Conservation (phyloP, 2,888 invertebrate genomes). For the Phyto melanocephala region DNA sequence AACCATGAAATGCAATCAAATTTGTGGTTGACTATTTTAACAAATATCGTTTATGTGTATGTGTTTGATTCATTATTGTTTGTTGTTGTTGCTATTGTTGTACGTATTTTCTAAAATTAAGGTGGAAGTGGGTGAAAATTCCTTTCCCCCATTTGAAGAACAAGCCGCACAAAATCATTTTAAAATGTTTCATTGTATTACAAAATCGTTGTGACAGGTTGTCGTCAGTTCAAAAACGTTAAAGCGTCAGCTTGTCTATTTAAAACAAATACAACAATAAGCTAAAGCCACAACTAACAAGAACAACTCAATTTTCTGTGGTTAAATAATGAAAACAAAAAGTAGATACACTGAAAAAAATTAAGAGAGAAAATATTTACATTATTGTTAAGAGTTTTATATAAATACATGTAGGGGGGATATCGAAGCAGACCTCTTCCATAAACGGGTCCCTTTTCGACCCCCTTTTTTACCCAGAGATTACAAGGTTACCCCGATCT, state of each 20-base stretch:
- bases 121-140: slow-evolving; percentile 35
- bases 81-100: not conserved
- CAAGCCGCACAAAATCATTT: slow-evolving; percentile 9
- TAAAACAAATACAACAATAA: slow-evolving; percentile 28
- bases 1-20: slow-evolving; percentile 78
- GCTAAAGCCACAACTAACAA: slow-evolving; percentile 40
- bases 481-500: no score
- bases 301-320: slow-evolving; percentile 59
- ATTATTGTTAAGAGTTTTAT: not conserved
- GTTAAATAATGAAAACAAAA: slow-evolving; percentile 33
- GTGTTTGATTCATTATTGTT: slow-evolving; percentile 31
- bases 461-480: no score
- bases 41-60: slow-evolving; percentile 69
- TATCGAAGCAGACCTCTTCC: no score
- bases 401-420: no score
- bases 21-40: slow-evolving; percentile 77
- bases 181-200: slow-evolving; percentile 59
- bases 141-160: slow-evolving; percentile 28
- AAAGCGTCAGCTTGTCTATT: slow-evolving; percentile 65
- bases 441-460: no score
- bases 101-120: slow-evolving; percentile 17
- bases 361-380: not conserved
- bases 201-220: slow-evolving; percentile 65
- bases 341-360: slow-evolving; percentile 33
- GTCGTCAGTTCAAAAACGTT: slow-evolving; percentile 60